Evolutionary conservation across 2,888 invertebrate genomes (phyloP).

Genomic region (Pyrochroa serraticornis): DNA sequence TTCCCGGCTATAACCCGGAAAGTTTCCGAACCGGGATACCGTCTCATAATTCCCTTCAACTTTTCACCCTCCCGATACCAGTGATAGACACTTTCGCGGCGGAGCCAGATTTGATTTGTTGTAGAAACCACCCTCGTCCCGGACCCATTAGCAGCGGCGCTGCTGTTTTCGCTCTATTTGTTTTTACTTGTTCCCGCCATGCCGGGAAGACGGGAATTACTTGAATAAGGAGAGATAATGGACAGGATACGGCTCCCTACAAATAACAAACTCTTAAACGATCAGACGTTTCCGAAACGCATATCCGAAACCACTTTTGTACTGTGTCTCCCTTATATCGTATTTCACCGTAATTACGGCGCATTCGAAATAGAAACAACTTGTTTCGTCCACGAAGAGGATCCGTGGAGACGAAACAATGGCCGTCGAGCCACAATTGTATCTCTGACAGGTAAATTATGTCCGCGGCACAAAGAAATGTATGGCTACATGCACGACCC

Average conservation of each 20-base stretch:
- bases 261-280: conserved; percentile 25
- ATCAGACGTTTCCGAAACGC: conserved; percentile 22
- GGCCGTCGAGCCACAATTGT: conserved; percentile 12
- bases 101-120: not conserved
- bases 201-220: not conserved
- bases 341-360: conserved; percentile 12
- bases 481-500: conserved; percentile 24
- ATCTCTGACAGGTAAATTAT: conserved; percentile 33
- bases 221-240: conserved; percentile 16
- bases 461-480: conserved; percentile 23
- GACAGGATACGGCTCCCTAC: conserved; percentile 20
- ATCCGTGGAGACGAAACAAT: conserved; percentile 22
- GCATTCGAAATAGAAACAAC: conserved; percentile 14
- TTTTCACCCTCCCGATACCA: too few relatives aligned
- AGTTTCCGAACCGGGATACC: too few relatives aligned
- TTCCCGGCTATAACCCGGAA: too few relatives aligned
- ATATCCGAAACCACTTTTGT: conserved; percentile 15
- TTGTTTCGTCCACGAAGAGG: conserved; percentile 17
- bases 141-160: not conserved
- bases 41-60: too few relatives aligned
- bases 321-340: conserved; percentile 6
- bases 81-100: conserved; percentile 4
- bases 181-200: conserved; percentile 9
- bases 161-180: conserved; percentile 2
- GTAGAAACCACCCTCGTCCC: not conserved